These are phyloP conservation scores for Camponotus pennsylvanicus DNA, from an alignment of 1,140 invertebrate species.

Conservation along the genomic window DNA sequence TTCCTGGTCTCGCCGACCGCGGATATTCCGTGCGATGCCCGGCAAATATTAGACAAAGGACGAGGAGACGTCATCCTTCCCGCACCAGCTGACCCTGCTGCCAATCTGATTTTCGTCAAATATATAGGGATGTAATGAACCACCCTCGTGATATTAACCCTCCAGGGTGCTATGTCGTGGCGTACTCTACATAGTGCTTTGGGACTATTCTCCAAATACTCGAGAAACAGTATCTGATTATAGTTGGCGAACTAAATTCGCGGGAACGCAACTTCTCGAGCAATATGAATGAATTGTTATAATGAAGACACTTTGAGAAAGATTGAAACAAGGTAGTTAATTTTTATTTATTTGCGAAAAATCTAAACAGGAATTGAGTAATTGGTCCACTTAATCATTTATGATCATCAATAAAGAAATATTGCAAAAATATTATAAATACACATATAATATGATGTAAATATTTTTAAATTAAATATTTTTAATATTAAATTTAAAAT, in stretches of 20 bases:
- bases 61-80: not conserved
- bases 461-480: too few species aligned
- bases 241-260: slow-evolving; percentile 13
- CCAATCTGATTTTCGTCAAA: slow-evolving; percentile 16
- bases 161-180: not conserved
- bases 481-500: too few species aligned
- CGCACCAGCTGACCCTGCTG: slow-evolving; percentile 45
- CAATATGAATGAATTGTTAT: not conserved
- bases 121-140: slow-evolving; percentile 9
- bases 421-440: too few species aligned
- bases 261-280: not conserved
- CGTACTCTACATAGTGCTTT: not conserved
- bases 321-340: not conserved
- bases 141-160: not conserved
- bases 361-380: not conserved
- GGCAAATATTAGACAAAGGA: slow-evolving; percentile 63
- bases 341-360: not conserved
- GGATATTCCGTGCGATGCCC: slow-evolving; percentile 20
- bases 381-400: not conserved
- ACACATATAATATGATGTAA: too few species aligned
- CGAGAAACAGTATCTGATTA: not conserved
- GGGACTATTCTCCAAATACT: slow-evolving; percentile 31
- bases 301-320: not conserved
- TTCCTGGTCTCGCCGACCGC: slow-evolving; percentile 18
- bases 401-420: not conserved